Base-by-base conservation (phyloP, 2,113 vertebrate species). In the Bufo gargarizans region DNA sequence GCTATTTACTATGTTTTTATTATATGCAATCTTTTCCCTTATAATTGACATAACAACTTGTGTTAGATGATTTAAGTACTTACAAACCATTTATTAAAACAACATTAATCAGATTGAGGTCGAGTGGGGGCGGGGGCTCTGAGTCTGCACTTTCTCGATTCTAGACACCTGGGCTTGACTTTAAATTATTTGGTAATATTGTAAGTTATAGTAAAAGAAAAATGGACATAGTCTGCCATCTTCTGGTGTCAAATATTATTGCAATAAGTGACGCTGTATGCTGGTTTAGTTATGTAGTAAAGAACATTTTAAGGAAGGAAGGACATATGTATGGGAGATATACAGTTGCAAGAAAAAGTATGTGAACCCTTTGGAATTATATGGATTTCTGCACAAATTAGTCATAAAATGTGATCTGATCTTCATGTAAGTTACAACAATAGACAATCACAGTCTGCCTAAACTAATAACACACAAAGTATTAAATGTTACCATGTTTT, bases 111-210 rank as follows among this genome's bases (percentile, higher is more conserved):
- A 20, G 6, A 74, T 20, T 8, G 5, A 6, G 17, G 71, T 74
- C 3, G 6, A 0, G 16, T 3, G 19, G 5, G 4, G 2, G 5
- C 0, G 9, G 53, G 5, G 5, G 5, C 2, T 53, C 53, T 13
- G n/a, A 74, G 45, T 7, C 6, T 47, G 71, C 43, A 74, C 71
- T 47, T 47, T 74, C 71, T 74, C 17, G 43, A 74, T 72, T 72
- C 71, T 49, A 49, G 14, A 74, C 45, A 49, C 8, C 8, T 76
- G 16, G 14, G 17, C 33, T 71, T 71, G 45, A 74, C 9, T 74
- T 49, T 9, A 20, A 76, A 9, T 20, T 17, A 19, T 22, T 17
- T 19, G 47, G 50, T 50, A 76, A 20, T 72, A 17, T 45, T 76
- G 4, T 1, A 47, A 20, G 19, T 14, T 12, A 4, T 76, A 2